Evolutionary conservation across 2,113 vertebrate species (phyloP).

Genomic region (Pseudopodoces humilis): DNA sequence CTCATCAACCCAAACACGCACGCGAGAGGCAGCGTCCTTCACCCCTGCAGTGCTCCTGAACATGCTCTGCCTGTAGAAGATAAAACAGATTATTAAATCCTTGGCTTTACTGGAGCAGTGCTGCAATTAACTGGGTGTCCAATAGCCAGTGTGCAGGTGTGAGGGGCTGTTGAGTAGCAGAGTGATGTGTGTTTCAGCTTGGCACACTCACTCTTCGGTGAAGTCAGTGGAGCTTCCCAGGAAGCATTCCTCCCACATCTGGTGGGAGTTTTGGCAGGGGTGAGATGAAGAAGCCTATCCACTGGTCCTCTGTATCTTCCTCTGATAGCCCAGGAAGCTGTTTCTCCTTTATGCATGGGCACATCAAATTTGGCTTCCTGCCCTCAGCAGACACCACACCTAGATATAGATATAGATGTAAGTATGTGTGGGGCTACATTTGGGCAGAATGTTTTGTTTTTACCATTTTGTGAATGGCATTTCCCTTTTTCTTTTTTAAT

Average conservation of each 20-base stretch:
- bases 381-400: not conserved
- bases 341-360: not conserved
- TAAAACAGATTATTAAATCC: not conserved
- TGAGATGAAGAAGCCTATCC: not conserved
- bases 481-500: not conserved
- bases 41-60: not conserved
- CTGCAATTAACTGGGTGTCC: not conserved
- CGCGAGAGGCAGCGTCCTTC: not conserved
- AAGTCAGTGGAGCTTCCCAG: not conserved
- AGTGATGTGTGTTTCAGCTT: not conserved
- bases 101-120: not conserved
- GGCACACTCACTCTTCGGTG: not conserved
- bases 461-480: not conserved
- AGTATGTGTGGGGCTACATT: not conserved
- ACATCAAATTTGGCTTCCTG: not conserved
- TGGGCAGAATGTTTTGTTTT: not conserved
- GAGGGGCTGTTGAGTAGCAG: not conserved
- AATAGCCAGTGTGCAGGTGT: not conserved
- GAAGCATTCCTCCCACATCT: not conserved
- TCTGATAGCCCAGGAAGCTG: not conserved
- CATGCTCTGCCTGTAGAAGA: not conserved
- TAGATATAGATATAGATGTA: not conserved
- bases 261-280: not conserved
- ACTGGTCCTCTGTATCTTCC: not conserved
- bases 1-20: fast-evolving